Evolutionary conservation across 2,888 invertebrate genomes (phyloP), one percentile per base, ranked within the genome.

Genomic region (Escarpia spicata): DNA sequence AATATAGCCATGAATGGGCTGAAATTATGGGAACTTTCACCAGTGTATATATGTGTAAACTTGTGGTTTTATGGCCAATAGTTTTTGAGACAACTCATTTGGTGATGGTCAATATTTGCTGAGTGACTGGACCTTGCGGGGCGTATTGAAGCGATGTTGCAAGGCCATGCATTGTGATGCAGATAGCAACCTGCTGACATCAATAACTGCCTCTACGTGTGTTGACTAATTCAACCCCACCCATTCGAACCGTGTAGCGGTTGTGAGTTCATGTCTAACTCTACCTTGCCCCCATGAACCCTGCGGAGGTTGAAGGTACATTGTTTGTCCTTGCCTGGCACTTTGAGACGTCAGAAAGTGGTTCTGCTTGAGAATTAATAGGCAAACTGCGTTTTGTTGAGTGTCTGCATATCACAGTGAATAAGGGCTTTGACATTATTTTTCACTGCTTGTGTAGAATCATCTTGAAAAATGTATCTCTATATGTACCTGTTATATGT

Each of bases 61-160:
- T 19, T 15, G 2, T 15, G 26, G 26, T 26, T 26, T 15, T 26
- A 15, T 75, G 19, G 26, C 75, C 75, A 26, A 3, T 12, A 52
- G 12, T 52, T 75, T 75, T 75, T 19, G 26, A 75, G 75, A 75
- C 26, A 75, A 19, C 26, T 75, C 75, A 75, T 75, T 75, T 75
- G 75, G 75, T 52, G 75, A n/a, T 75, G 75, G 75, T 75, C 75
- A 75, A 75, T 75, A 75, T 75, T 75, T 75, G 75, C 75, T 26
- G 26, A 75, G 75, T 75, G 75, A 75, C 75, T 75, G 75, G 75
- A 75, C n/a, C 3, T n/a, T 19, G 19, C 75, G 75, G 60, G 19
- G 75, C 26, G 26, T 19, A 4, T 75, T 6, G 6, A 75, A 26
- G 75, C n/a, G 26, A 26, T 75, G 75, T 19, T n/a, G 2, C 75